These are phyloP conservation scores for Lissocephala sabroskyi DNA, from an alignment of 2,888 invertebrate species.

Conservation along the genomic window DNA sequence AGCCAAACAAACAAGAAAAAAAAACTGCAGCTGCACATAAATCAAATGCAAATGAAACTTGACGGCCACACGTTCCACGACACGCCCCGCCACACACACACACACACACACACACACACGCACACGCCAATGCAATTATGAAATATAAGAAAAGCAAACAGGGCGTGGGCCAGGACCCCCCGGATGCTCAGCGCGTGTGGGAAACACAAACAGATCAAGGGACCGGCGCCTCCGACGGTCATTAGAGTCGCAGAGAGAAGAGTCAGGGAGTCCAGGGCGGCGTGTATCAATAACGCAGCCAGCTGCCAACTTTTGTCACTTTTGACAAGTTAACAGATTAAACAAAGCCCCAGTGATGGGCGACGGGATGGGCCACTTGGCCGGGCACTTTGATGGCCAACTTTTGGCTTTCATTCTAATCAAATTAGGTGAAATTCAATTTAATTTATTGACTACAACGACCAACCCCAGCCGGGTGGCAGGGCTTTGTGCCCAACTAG, in stretches of 20 bases:
- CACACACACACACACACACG: constrained; percentile 1
- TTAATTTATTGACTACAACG: constrained; percentile 40
- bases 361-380: not conserved
- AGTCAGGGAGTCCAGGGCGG: no score
- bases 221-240: no score
- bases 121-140: constrained; percentile 23
- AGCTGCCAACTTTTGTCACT: constrained; percentile 12
- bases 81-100: not conserved
- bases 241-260: no score
- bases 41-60: constrained; percentile 25
- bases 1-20: constrained; percentile 6
- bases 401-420: constrained; percentile 51
- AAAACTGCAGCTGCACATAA: constrained; percentile 16
- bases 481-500: constrained; percentile 18
- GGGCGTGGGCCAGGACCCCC: no score
- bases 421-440: constrained; percentile 53
- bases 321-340: constrained; percentile 48
- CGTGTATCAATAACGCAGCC: constrained; percentile 10
- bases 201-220: not conserved
- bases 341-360: constrained; percentile 16
- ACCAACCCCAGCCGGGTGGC: constrained; percentile 22
- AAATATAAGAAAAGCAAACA: constrained; percentile 30
- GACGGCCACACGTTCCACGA: not conserved
- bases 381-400: not conserved
- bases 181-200: no score